These are phyloP conservation scores for Malachius bipustulatus DNA, from an alignment of 2,888 invertebrate genomes.

Conservation along the genomic window DNA sequence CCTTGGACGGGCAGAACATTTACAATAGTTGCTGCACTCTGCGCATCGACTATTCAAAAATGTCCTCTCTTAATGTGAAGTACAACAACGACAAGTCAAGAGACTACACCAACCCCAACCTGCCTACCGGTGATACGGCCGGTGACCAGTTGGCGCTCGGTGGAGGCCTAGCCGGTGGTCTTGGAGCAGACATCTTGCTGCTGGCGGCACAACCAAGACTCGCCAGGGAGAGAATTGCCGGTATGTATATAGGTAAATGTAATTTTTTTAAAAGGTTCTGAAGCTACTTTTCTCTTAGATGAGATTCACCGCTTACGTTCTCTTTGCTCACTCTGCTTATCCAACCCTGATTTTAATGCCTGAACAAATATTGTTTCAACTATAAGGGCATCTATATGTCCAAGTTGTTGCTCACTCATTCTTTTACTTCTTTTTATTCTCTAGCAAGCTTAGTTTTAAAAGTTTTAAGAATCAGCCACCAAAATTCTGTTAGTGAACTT, in stretches of 20 bases:
- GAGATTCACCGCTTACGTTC: no score
- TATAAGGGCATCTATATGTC: no score
- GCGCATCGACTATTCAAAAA: slow-evolving; percentile 97
- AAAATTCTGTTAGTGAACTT: no score
- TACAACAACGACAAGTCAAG: slow-evolving; percentile 99
- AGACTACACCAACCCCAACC: slow-evolving; percentile 96
- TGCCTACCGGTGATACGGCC: slow-evolving; percentile 84
- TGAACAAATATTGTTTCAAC: no score
- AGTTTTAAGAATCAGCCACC: no score
- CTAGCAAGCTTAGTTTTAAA: no score
- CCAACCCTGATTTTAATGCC: no score
- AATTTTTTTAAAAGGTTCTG: no score
- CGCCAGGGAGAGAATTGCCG: slow-evolving; percentile 44
- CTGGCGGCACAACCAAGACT: slow-evolving; percentile 41
- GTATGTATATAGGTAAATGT: slow-evolving; percentile 25
- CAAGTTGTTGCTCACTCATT: no score
- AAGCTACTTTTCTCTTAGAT: no score
- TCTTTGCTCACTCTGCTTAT: no score
- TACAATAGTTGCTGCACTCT: slow-evolving; percentile 99
- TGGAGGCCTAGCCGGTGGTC: slow-evolving; percentile 41
- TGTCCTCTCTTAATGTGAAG: slow-evolving; percentile 95
- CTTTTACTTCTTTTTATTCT: no score
- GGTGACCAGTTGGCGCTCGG: slow-evolving; percentile 46
- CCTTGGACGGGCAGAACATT: slow-evolving; percentile 96
- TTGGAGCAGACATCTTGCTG: slow-evolving; percentile 54